phyloP scores from a whole-genome alignment of 2,888 invertebrate genomes.

The Nomada fucata region DNA sequence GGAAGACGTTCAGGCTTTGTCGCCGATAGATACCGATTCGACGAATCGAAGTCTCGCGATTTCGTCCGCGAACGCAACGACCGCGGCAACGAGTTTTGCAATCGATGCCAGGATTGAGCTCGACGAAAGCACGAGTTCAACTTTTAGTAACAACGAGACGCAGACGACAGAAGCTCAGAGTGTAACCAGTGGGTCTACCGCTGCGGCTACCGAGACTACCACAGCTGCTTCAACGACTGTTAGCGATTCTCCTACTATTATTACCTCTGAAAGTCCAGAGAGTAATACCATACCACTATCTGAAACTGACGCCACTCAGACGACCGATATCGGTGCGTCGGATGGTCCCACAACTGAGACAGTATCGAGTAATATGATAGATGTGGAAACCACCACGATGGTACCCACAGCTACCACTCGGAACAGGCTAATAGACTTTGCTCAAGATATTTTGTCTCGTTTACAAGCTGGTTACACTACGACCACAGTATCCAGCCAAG shows the following conservation, averaged over 20 bases:
- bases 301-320: constrained; percentile 33
- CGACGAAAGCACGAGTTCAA: constrained; percentile 1
- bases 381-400: constrained; percentile 41
- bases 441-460: constrained; percentile 62
- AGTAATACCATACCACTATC: constrained; percentile 56
- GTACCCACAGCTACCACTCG: constrained; percentile 45
- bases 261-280: constrained; percentile 48
- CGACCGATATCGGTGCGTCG: constrained; percentile 8
- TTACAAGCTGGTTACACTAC: constrained; percentile 43
- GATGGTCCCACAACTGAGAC: constrained; percentile 55
- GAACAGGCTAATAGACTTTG: constrained; percentile 62
- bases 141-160: not conserved
- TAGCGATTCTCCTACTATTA: not conserved
- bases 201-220: constrained; percentile 1
- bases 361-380: constrained; percentile 41
- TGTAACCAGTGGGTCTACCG: not conserved
- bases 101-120: not conserved
- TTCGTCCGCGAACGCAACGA: constrained; percentile 10
- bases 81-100: not conserved
- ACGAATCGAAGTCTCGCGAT: constrained; percentile 5
- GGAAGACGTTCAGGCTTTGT: not conserved
- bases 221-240: not conserved
- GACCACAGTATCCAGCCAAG: not conserved
- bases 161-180: not conserved
- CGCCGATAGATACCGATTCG: not conserved